Percentiles rank a stretch among this genome's conserved stretches.
Conservation (phyloP, 2,888 invertebrate genomes). For the Dryobotodes eremita region DNA sequence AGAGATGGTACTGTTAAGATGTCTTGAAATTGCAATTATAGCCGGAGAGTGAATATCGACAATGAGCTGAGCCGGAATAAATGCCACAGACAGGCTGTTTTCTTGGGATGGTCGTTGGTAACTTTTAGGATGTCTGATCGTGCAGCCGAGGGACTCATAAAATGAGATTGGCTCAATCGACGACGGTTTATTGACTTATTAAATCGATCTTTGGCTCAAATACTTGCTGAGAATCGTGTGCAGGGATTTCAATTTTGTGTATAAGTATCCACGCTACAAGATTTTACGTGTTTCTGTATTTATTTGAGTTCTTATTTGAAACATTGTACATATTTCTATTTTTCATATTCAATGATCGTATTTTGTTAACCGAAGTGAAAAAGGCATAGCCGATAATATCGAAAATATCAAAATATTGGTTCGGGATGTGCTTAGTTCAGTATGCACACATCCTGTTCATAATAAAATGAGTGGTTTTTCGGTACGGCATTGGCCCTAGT, state of each 20-base stretch:
- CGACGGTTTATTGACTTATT: slow-evolving; percentile 88
- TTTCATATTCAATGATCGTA: slow-evolving; percentile 18
- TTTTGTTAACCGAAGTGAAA: background rate
- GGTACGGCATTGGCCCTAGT: slow-evolving; percentile 70
- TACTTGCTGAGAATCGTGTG: slow-evolving; percentile 75
- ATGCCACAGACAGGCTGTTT: slow-evolving; percentile 74
- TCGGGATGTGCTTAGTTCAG: slow-evolving; percentile 40
- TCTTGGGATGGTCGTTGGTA: slow-evolving; percentile 76
- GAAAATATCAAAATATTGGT: slow-evolving; percentile 32
- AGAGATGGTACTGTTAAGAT: slow-evolving; percentile 6
- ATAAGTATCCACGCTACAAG: slow-evolving; percentile 56
- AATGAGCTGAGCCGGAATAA: slow-evolving; percentile 70
- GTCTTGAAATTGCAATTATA: slow-evolving; percentile 59
- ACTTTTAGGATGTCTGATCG: slow-evolving; percentile 82
- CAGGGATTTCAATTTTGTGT: slow-evolving; percentile 75
- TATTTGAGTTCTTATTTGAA: slow-evolving; percentile 47
- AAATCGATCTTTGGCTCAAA: slow-evolving; percentile 85
- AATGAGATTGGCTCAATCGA: slow-evolving; percentile 88
- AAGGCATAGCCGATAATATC: background rate
- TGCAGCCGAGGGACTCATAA: slow-evolving; percentile 85
- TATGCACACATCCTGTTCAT: slow-evolving; percentile 66
- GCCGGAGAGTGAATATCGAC: slow-evolving; percentile 69
- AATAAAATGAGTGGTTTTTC: slow-evolving; percentile 74
- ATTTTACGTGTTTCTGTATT: slow-evolving; percentile 54
- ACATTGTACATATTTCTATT: slow-evolving; percentile 14